Conservation (phyloP, 2,888 invertebrate species). For the Euplagia quadripunctaria region DNA sequence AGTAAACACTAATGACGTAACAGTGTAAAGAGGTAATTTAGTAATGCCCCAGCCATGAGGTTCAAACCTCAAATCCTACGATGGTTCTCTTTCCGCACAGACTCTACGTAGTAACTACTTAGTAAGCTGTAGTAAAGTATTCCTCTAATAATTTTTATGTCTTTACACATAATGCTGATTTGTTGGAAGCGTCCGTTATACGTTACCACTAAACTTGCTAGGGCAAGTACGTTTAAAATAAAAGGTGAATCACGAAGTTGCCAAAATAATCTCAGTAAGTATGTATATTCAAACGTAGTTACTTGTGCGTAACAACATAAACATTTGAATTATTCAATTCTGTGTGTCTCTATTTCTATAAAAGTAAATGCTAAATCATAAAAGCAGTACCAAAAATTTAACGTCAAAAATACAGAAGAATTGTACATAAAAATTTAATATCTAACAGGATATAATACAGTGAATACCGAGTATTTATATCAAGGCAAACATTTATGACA, state of each 20-base stretch:
- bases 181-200: neutral
- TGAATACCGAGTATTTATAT: constrained; percentile 70
- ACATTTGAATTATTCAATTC: neutral
- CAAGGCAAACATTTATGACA: constrained; percentile 74
- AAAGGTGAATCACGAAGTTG: neutral
- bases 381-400: neutral
- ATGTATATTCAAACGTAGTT: too few relatives aligned
- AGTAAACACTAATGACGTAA: too few relatives aligned
- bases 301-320: too few relatives aligned
- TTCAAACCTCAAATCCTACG: too few relatives aligned
- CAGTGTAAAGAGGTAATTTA: too few relatives aligned
- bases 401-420: neutral
- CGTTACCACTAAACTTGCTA: neutral
- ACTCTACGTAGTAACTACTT: too few relatives aligned
- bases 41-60: too few relatives aligned
- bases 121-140: too few relatives aligned
- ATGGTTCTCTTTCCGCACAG: too few relatives aligned
- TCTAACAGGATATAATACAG: constrained; percentile 49
- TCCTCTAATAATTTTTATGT: too few relatives aligned
- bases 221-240: neutral
- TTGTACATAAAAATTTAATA: constrained; percentile 22
- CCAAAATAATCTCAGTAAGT: neutral
- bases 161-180: too few relatives aligned
- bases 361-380: neutral
- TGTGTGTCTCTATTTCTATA: neutral